These are phyloP conservation scores for Procavia capensis DNA, from an alignment of 2,113 vertebrate species.

Conservation along the genomic window DNA sequence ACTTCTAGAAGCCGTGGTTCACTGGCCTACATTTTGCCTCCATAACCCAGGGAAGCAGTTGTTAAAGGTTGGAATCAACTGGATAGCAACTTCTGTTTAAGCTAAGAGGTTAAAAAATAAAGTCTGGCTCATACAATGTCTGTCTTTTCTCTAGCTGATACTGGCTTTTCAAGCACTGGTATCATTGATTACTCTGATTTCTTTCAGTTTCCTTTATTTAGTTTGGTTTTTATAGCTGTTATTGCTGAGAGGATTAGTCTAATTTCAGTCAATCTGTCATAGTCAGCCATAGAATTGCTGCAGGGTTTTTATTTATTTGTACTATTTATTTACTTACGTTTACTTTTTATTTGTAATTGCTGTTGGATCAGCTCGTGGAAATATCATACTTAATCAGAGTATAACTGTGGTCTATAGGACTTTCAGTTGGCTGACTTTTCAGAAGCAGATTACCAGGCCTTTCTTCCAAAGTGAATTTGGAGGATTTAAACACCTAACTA, in stretches of 20 bases:
- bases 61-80: not conserved
- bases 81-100: too few relatives aligned
- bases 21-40: not conserved
- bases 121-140: not conserved
- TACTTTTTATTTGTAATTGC: too few relatives aligned
- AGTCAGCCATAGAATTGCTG: not conserved
- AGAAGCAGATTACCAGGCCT: too few relatives aligned
- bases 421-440: too few relatives aligned
- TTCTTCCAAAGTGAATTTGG: too few relatives aligned
- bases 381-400: too few relatives aligned
- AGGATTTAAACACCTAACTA: too few relatives aligned
- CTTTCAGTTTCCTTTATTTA: not conserved
- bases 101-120: not conserved
- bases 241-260: not conserved
- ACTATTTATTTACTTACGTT: not conserved
- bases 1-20: not conserved
- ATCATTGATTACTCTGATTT: not conserved
- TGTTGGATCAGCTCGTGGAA: too few relatives aligned
- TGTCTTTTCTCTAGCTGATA: not conserved
- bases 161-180: not conserved
- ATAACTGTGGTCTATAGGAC: too few relatives aligned
- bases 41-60: not conserved
- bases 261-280: not conserved
- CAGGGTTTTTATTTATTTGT: not conserved
- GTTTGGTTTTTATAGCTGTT: not conserved